Evolutionary conservation across 2,888 invertebrate species (phyloP).

Genomic region (Cataglyphis cursor): DNA sequence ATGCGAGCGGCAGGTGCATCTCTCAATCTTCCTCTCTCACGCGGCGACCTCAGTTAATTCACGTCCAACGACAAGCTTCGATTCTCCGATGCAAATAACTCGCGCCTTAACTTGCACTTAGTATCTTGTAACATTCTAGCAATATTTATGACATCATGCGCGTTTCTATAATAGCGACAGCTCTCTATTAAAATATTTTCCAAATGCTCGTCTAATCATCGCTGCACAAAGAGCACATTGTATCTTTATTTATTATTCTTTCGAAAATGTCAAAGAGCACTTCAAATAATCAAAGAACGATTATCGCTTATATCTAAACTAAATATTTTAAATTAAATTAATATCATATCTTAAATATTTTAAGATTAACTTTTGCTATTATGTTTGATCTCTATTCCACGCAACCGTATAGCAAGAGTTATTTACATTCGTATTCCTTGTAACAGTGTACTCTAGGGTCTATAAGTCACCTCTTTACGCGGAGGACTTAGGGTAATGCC

Average conservation of each 20-base stretch:
- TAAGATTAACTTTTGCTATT: conserved; percentile 15
- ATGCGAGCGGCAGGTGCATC: conserved; percentile 58
- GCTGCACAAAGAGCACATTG: conserved; percentile 29
- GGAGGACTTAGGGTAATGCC: conserved; percentile 48
- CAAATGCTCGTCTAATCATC: conserved; percentile 21
- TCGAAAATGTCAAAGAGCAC: conserved; percentile 33
- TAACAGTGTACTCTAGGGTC: conserved; percentile 9
- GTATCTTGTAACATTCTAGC: conserved; percentile 40
- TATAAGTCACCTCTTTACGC: conserved; percentile 46
- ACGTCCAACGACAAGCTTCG: conserved; percentile 56
- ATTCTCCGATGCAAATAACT: conserved; percentile 52
- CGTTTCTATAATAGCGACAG: conserved; percentile 41
- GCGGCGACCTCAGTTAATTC: conserved; percentile 53
- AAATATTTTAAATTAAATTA: background rate
- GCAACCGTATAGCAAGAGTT: conserved; percentile 20
- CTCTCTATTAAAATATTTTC: conserved; percentile 32
- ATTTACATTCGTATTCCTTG: conserved; percentile 32
- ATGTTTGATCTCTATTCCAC: background rate
- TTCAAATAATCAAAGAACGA: conserved; percentile 16
- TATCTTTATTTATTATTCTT: conserved; percentile 33
- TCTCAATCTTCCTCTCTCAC: conserved; percentile 57
- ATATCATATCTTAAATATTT: no score
- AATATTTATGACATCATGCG: conserved; percentile 21
- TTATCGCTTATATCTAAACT: conserved; percentile 19
- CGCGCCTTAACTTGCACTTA: conserved; percentile 48